A percentile compares a stretch with the other conserved stretches of the same genome.
These are phyloP conservation scores for Calephelis virginiensis DNA, from an alignment of 1,140 invertebrate genomes.

Conservation along the genomic window DNA sequence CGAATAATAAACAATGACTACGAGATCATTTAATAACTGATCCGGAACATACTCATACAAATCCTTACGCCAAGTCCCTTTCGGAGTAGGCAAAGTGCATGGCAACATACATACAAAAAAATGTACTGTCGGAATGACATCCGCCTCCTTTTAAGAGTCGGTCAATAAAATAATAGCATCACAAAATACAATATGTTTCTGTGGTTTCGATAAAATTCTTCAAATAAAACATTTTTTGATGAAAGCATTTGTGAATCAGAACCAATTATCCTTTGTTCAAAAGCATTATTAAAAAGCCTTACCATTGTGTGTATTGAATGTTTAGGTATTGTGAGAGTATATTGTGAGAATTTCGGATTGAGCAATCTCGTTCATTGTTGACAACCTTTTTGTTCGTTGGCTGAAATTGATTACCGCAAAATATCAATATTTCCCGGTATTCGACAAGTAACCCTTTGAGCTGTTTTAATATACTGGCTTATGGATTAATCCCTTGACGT, in stretches of 20 bases:
- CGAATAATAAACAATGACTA: no score
- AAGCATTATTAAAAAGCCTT: constrained; percentile 16
- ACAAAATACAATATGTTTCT: no score
- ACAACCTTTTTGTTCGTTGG: constrained; percentile 18
- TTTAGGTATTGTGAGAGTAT: constrained; percentile 13
- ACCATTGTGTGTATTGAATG: constrained; percentile 8
- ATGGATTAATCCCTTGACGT: no score
- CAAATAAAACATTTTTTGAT: background rate
- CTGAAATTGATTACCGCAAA: constrained; percentile 13
- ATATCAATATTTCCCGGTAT: constrained; percentile 9
- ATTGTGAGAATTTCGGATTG: constrained; percentile 11
- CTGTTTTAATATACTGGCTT: no score
- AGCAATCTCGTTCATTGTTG: constrained; percentile 19
- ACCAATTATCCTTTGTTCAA: constrained; percentile 7
- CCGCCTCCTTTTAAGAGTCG: no score
- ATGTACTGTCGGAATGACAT: no score
- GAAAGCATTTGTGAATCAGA: background rate
- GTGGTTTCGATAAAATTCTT: background rate
- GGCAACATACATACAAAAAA: no score
- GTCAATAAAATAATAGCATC: no score
- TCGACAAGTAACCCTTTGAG: background rate
- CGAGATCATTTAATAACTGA: no score
- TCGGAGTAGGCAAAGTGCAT: no score
- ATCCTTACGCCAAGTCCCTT: no score
- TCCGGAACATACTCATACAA: no score